A percentile compares a stretch with the other conserved stretches of the same genome.
Evolutionary conservation across 2,113 vertebrate genomes (phyloP).

Genomic region (Brachyhypopomus gauderio): DNA sequence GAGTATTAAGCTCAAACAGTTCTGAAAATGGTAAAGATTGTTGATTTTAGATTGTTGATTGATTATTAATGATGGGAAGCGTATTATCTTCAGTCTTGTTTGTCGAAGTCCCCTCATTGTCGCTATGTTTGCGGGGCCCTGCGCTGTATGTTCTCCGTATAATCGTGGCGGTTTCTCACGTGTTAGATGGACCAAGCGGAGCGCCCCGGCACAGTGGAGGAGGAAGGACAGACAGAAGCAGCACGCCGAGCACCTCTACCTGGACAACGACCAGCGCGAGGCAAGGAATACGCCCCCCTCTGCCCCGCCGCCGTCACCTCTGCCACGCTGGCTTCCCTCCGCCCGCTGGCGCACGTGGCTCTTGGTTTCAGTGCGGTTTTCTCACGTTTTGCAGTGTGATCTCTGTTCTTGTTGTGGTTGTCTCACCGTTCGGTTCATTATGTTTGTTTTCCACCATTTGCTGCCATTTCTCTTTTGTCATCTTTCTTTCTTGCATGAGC

Average conservation of each 20-base stretch:
- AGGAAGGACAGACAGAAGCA: constrained; percentile 94
- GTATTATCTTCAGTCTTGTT: too few species aligned
- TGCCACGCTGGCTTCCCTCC: not conserved
- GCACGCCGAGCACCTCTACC: constrained; percentile 91
- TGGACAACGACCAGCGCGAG: constrained; percentile 98
- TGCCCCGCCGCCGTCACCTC: not conserved
- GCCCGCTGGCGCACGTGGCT: constrained; percentile 21
- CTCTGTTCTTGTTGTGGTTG: constrained; percentile 47
- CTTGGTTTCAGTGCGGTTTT: constrained; percentile 3
- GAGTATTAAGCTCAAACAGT: too few species aligned
- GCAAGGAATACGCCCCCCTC: constrained; percentile 64
- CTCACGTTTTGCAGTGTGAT: not conserved
- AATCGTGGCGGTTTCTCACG: not conserved
- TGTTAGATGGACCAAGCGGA: constrained; percentile 93
- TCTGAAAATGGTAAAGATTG: too few species aligned
- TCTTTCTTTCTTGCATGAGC: constrained; percentile 25
- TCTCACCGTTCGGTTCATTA: constrained; percentile 21
- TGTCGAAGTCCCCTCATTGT: too few species aligned
- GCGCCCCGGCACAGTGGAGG: constrained; percentile 95
- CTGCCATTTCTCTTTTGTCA: constrained; percentile 56
- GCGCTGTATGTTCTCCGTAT: not conserved
- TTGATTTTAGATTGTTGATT: too few species aligned
- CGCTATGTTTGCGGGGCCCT: too few species aligned
- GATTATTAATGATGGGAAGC: too few species aligned
- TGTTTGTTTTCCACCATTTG: constrained; percentile 56